These are phyloP conservation scores for Eidolon dupreanum DNA, from an alignment of 2,797 vertebrate genomes.

Conservation along the genomic window DNA sequence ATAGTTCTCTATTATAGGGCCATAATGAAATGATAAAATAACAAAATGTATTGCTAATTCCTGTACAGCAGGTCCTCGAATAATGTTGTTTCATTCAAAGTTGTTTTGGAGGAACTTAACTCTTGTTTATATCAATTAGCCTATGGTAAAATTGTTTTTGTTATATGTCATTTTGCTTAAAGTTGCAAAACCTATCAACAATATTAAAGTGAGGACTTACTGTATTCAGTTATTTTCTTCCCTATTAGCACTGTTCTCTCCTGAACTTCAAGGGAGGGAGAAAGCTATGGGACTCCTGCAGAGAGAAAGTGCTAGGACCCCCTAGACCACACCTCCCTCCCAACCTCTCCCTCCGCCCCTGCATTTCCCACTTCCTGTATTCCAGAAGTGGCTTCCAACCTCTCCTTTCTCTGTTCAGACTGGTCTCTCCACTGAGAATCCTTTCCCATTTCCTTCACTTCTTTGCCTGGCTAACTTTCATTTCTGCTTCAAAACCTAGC, in stretches of 20 bases:
- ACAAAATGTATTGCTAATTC: background rate
- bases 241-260: background rate
- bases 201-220: background rate
- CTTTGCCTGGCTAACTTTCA: background rate
- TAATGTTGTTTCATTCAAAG: background rate
- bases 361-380: background rate
- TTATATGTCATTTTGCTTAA: background rate
- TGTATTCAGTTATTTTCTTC: background rate
- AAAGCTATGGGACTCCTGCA: background rate
- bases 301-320: background rate
- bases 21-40: constrained; percentile 13
- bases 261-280: background rate
- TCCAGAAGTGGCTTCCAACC: background rate
- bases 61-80: background rate
- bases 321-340: background rate
- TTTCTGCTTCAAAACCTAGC: background rate
- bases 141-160: background rate
- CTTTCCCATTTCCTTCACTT: background rate
- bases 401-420: background rate
- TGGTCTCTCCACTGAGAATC: background rate
- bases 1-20: background rate
- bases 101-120: background rate
- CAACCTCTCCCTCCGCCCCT: rapidly evolving
- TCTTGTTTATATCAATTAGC: background rate
- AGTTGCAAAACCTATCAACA: background rate